Evolutionary conservation across 2,797 vertebrate genomes (phyloP), one percentile per base, ranked within the genome.

Genomic region (Semaprochilodus insignis): DNA sequence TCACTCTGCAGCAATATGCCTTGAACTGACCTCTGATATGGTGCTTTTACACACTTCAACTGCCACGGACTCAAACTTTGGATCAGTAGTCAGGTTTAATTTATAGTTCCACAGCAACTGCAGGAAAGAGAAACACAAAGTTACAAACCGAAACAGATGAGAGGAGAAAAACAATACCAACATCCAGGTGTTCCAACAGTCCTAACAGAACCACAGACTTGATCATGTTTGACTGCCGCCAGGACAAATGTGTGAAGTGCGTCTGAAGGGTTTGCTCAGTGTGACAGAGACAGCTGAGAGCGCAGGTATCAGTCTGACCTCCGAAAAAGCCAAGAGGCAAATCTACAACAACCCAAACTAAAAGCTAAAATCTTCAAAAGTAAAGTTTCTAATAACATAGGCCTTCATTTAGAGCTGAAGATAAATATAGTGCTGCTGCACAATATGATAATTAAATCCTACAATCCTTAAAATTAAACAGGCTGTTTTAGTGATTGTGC

Each of bases 71-170:
- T 97, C 96, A 85, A 97, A 97, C 91, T 97, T 97, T 0, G 96
- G 94, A 87, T 99, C 97, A 10, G 95, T 98, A 19, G 97, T 99
- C 89, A 99, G 91, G 86, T 99, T 98, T 77, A 97, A 87, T 81
- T 99, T 99, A 85, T 98, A 99, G 93, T 97, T 99, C 97, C 97
- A 99, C 77, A 99, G 92, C 54, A 98, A 94, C 93, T 94, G 89
- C 0, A 48, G 15, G 16, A 34, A 16, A 17, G 31, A 59, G 7
- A 59, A 66, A 66, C 66, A 60, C 15, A 73, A 11, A 36, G 25
- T 27, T 25, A 71, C 74, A 71, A 74, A 71, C 15, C 16, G 19
- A n/a, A 82, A 75, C 27, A 66, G 23, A 52, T 63, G 3, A 54
- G 34, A 17, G 23, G 44, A 65, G 23, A 25, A 31, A 0, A 7